Base-by-base conservation (phyloP, 2,113 vertebrate species). In the Microcebus griseorufus region DNA sequence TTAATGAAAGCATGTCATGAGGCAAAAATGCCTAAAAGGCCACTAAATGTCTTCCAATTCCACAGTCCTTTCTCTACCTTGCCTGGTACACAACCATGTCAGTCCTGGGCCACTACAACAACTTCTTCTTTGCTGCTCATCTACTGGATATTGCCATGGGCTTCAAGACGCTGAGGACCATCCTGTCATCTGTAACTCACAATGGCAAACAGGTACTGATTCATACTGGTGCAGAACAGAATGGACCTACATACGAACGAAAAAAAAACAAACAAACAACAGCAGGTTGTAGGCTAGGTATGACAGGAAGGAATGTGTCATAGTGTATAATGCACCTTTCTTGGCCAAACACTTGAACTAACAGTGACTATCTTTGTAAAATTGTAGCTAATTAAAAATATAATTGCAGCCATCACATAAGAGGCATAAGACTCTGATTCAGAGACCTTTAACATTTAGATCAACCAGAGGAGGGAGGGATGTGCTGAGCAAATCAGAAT, bases 11-110 rank as follows among this genome's bases (percentile, higher is more conserved):
- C 14, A 60, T 14, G 42, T 23, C 32, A 51, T 3, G 39, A 62
- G 29, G 17, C 34, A 65, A 2, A 3, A 82, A 62, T 58, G 25
- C 62, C 55, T 75, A 14, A 55, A 84, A 42, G 65, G 39, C 45
- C 90, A 39, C 82, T 80, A 14, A 22, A 51, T 88, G 73, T 86
- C 88, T 73, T 72, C 58, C 39, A 11, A 94, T 81, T 97, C 80
- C 93, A 45, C 98, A 99, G 99, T 99, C 99, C 0, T 99, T 99
- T 98, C 98, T 99, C 81, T 99, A 99, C 96, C 98, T 99, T 9
- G 99, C 99, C 76, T 99, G 99, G 99, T 99, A 99, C 96, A 99
- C 99, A 2, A 99, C 99, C 90, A 99, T 99, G 99, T 99, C 99
- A 4, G 99, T 99, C 97, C 99, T 99, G 90, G 99, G 99, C 37